Percentiles rank a stretch among this genome's conserved stretches.
Evolutionary conservation across 2,113 vertebrate genomes (phyloP).

Genomic region (Mesembrinibis cayennensis): DNA sequence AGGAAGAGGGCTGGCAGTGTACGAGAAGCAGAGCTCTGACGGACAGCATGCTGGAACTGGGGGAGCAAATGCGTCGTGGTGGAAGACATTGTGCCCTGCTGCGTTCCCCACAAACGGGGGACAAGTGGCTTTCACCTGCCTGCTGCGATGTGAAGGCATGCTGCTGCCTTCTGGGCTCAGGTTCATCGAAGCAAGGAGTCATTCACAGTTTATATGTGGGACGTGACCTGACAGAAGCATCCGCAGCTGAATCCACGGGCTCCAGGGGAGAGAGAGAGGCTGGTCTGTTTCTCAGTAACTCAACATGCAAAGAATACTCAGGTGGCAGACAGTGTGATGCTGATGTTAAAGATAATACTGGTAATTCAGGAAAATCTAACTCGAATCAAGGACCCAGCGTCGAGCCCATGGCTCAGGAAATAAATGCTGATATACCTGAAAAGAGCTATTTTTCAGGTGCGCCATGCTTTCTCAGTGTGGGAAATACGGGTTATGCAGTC

Average conservation of each 20-base stretch:
- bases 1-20: neutral
- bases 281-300: neutral
- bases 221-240: neutral
- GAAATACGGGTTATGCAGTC: neutral
- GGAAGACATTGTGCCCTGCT: neutral
- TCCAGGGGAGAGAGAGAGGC: neutral
- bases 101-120: neutral
- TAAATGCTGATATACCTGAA: neutral
- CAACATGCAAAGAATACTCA: neutral
- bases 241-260: rapidly evolving
- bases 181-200: neutral
- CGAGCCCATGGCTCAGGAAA: neutral
- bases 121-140: neutral
- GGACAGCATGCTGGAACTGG: neutral
- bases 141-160: neutral
- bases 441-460: neutral
- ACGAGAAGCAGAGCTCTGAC: constrained; percentile 5
- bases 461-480: neutral
- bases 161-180: neutral
- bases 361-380: neutral
- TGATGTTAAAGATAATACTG: neutral
- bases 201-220: neutral
- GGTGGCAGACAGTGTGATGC: neutral
- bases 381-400: neutral
- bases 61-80: neutral